Evolutionary conservation across 1,140 invertebrate genomes (phyloP).

Genomic region (Sweltsa coloradensis): DNA sequence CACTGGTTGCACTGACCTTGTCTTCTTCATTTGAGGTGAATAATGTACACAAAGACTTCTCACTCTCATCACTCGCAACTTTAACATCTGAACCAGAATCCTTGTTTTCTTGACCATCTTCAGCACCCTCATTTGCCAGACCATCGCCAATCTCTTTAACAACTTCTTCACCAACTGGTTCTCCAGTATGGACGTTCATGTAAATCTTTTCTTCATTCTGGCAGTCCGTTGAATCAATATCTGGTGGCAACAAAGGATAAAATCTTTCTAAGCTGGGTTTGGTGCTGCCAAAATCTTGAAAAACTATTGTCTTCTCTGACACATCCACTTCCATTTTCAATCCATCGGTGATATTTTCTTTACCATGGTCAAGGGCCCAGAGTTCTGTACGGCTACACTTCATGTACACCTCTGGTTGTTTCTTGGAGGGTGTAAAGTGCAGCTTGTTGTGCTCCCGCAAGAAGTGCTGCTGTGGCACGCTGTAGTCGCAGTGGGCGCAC

Average conservation of each 20-base stretch:
- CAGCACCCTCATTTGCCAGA: too few species aligned
- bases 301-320: constrained; percentile 30
- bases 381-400: constrained; percentile 39
- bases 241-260: neutral
- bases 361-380: constrained; percentile 29
- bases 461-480: constrained; percentile 62
- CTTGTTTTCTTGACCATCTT: too few species aligned
- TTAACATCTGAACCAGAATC: too few species aligned
- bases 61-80: too few species aligned
- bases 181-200: too few species aligned
- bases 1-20: too few species aligned
- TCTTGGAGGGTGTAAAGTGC: constrained; percentile 52
- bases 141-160: too few species aligned
- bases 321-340: constrained; percentile 23
- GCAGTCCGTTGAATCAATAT: too few species aligned
- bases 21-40: too few species aligned
- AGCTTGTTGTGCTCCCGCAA: constrained; percentile 66
- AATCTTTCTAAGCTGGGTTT: neutral
- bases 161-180: too few species aligned
- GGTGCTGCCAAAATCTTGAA: constrained; percentile 23
- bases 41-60: too few species aligned
- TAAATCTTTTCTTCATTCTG: too few species aligned
- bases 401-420: constrained; percentile 46
- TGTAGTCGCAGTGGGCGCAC: constrained; percentile 76
- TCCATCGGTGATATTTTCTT: constrained; percentile 23